These are phyloP conservation scores for Paraplagusia blochii DNA, from an alignment of 2,113 vertebrate species.

Conservation along the genomic window DNA sequence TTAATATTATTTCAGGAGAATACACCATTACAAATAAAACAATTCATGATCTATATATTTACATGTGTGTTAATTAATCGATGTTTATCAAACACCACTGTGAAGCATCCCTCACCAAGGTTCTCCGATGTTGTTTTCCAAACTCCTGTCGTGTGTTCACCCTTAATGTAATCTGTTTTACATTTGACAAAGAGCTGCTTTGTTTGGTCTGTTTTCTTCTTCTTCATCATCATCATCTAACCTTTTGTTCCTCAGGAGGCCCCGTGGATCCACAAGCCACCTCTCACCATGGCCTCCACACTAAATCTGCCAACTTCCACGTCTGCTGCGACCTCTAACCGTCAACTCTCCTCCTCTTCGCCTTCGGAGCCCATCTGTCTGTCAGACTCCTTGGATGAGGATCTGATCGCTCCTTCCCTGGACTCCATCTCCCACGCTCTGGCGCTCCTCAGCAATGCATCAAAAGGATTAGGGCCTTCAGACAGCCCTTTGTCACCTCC, in stretches of 20 bases:
- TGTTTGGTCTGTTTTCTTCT: not conserved
- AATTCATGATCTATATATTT: too few relatives aligned
- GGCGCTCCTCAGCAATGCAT: slow-evolving; percentile 85
- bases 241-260: slow-evolving; percentile 60
- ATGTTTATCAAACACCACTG: too few relatives aligned
- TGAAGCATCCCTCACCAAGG: too few relatives aligned
- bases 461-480: slow-evolving; percentile 78
- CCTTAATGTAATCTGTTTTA: too few relatives aligned
- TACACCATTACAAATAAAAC: too few relatives aligned
- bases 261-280: slow-evolving; percentile 62
- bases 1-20: not conserved
- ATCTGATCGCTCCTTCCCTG: slow-evolving; percentile 85
- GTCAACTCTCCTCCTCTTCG: slow-evolving; percentile 65
- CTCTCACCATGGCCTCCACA: slow-evolving; percentile 37
- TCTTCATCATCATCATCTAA: not conserved
- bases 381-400: slow-evolving; percentile 93
- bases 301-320: slow-evolving; percentile 33
- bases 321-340: slow-evolving; percentile 26
- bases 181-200: too few relatives aligned
- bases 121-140: too few relatives aligned
- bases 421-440: slow-evolving; percentile 92
- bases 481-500: slow-evolving; percentile 77
- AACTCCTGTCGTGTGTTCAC: too few relatives aligned
- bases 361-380: slow-evolving; percentile 90
- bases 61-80: too few relatives aligned